A percentile compares a stretch with the other conserved stretches of the same genome.
Conservation (phyloP, 2,888 invertebrate genomes). For the Sarcophaga subvicina region DNA sequence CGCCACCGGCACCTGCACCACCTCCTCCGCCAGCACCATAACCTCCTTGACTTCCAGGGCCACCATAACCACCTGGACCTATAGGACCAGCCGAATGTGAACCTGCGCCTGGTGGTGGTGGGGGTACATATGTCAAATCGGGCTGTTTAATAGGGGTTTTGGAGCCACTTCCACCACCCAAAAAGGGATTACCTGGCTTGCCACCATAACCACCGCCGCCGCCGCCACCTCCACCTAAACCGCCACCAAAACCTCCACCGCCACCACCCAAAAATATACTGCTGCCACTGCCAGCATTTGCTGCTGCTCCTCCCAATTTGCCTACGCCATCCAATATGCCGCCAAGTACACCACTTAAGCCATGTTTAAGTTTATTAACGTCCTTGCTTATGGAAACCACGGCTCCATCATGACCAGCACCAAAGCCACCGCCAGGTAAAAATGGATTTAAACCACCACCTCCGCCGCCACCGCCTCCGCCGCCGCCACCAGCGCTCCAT, state of each 20-base stretch:
- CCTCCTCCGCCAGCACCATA: constrained; percentile 4
- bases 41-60: constrained; percentile 80
- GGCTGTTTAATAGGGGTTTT: neutral
- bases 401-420: constrained; percentile 37
- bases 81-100: constrained; percentile 82
- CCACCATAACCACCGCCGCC: constrained; percentile 22
- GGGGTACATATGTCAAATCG: constrained; percentile 34
- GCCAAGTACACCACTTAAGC: constrained; percentile 64
- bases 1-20: constrained; percentile 7
- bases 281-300: constrained; percentile 55
- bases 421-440: constrained; percentile 59
- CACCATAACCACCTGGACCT: constrained; percentile 86
- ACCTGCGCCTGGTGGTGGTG: neutral
- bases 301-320: constrained; percentile 63
- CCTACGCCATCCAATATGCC: constrained; percentile 68
- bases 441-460: constrained; percentile 68
- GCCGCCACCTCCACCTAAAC: constrained; percentile 6
- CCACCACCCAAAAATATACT: constrained; percentile 25
- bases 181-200: constrained; percentile 36
- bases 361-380: constrained; percentile 54
- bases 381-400: constrained; percentile 59
- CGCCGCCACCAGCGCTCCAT: constrained; percentile 63
- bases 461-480: constrained; percentile 62
- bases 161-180: constrained; percentile 20
- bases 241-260: constrained; percentile 41